phyloP scores from a whole-genome alignment of 2,797 vertebrate species.

The Darevskia mixta region DNA sequence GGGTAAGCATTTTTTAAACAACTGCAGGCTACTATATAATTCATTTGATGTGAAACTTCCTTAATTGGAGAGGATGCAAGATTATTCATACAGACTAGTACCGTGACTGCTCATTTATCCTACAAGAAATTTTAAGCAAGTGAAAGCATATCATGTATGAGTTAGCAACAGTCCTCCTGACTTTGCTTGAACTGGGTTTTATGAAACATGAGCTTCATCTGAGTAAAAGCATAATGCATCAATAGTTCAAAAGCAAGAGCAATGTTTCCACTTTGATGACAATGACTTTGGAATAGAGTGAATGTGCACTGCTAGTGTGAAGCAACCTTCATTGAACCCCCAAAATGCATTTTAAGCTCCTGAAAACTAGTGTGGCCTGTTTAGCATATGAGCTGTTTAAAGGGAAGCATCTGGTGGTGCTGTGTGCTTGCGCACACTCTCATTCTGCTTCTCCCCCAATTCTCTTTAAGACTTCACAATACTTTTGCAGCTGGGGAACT shows the following conservation, averaged over 20 bases:
- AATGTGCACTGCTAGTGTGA: neutral
- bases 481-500: neutral
- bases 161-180: neutral
- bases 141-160: neutral
- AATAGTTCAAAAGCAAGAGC: neutral
- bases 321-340: neutral
- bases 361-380: neutral
- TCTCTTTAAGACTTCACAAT: neutral
- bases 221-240: neutral
- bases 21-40: neutral
- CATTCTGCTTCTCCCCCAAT: too few relatives aligned
- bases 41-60: neutral
- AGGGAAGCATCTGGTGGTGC: neutral
- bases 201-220: neutral
- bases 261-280: neutral
- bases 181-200: neutral
- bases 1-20: slow-evolving; percentile 21
- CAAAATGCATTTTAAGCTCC: neutral
- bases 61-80: neutral
- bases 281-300: neutral
- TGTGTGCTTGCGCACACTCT: neutral
- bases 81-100: slow-evolving; percentile 25
- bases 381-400: neutral
- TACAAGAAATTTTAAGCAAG: accelerated
- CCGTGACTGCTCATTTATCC: neutral